Percentiles rank a stretch among this genome's conserved stretches.
Conservation (phyloP, 2,113 vertebrate species). For the Chrysochloris asiatica region DNA sequence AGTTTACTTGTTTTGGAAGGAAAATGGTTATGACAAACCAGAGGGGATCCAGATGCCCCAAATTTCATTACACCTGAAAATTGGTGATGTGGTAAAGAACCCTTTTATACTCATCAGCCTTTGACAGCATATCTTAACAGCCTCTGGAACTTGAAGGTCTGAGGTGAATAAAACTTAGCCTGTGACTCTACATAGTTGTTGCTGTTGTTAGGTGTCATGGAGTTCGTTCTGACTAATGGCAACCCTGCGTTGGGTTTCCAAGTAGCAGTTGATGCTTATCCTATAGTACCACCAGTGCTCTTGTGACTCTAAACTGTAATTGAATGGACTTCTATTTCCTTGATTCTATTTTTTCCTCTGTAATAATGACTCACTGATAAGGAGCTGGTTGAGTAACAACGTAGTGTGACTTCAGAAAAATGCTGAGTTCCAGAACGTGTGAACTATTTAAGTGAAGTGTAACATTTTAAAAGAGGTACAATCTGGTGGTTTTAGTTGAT, state of each 20-base stretch:
- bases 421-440: background rate
- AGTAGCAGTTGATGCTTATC: too few relatives aligned
- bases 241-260: too few relatives aligned
- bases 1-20: background rate
- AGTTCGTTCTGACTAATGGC: too few relatives aligned
- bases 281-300: too few relatives aligned
- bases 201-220: too few relatives aligned
- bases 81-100: background rate
- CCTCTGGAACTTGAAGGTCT: background rate
- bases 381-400: background rate
- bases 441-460: background rate
- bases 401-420: background rate
- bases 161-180: background rate
- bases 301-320: background rate
- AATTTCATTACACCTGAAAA: background rate
- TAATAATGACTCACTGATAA: background rate
- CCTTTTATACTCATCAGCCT: background rate
- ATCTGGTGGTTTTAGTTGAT: background rate
- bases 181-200: too few relatives aligned
- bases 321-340: background rate
- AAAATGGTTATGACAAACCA: background rate
- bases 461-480: background rate
- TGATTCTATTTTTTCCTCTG: background rate
- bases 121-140: background rate
- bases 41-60: background rate